phyloP scores from a whole-genome alignment of 2,888 invertebrate species.

The Hymenopus coronatus region DNA sequence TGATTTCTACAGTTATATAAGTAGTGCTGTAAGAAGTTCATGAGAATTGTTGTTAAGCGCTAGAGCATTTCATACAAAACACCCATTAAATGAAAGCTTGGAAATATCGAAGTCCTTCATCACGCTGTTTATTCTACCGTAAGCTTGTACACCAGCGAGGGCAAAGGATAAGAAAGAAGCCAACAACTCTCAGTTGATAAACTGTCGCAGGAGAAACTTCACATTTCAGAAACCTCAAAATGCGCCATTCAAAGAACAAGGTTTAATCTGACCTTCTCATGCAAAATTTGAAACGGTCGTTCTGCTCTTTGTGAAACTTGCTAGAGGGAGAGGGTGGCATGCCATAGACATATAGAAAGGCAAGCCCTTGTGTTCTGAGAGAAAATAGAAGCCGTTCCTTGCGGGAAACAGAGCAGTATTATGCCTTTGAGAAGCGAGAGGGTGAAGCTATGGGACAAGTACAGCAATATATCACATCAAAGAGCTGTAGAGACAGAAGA shows the following conservation, averaged over 20 bases:
- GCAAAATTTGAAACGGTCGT: neutral
- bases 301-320: neutral
- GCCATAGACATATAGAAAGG: neutral
- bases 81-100: neutral
- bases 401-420: neutral
- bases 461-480: neutral
- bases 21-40: no score
- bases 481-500: neutral
- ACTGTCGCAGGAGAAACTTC: neutral
- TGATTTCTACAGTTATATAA: no score
- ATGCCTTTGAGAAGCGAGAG: neutral
- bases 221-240: neutral
- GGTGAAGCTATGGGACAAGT: neutral
- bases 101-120: neutral
- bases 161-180: neutral
- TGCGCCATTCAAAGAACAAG: neutral
- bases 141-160: neutral
- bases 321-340: neutral
- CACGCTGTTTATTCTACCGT: neutral
- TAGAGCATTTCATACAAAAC: no score
- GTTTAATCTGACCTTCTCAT: neutral
- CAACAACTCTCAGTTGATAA: neutral
- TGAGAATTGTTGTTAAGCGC: no score
- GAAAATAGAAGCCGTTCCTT: neutral
- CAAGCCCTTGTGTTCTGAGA: neutral